Evolutionary conservation across 2,797 vertebrate genomes (phyloP), one percentile per base, ranked within the genome.

Genomic region (Gouania willdenowi): DNA sequence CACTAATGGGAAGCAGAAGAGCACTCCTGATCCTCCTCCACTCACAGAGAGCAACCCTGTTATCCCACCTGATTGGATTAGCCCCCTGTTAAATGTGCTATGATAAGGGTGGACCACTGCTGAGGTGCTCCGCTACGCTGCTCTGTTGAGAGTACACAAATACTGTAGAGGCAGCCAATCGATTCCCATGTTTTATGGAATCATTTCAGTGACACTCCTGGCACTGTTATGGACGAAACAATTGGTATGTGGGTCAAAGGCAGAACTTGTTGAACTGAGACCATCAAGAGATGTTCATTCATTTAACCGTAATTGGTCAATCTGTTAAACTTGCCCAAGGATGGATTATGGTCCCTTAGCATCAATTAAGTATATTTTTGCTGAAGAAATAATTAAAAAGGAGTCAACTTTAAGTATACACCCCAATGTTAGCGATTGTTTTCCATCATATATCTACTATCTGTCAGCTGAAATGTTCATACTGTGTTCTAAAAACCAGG

Each of bases 1-100:
- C 71, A 73, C 77, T 87, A 87, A 87, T 86, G 72, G 79, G 78
- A 83, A 85, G 82, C 83, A 82, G 81, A 83, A 71, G 71, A 83
- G 75, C 63, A 47, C 58, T 74, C 64, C 77, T 82, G 78, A 84
- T 87, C 81, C 77, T 76, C 66, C 77, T 80, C 66, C 69, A 60
- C 75, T 79, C 74, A 71, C 75, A 70, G 75, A 84, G 76, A 84
- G 75, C 75, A 71, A 66, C 71, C 69, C 79, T 85, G 83, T 86
- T 86, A 87, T 86, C 81, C 83, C 80, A 84, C 79, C 77, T 86
- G 83, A 86, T 86, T 87, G 83, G 85, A 87, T 87, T 87, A 87
- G 75, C 73, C 76, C 75, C 80, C 77, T 86, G 83, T 82, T 85
- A 84, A 87, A 87, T 83, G 81, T 79, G 80, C 82, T 84, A 79